Conservation (phyloP, 2,113 vertebrate species). For the Tiliqua scincoides region DNA sequence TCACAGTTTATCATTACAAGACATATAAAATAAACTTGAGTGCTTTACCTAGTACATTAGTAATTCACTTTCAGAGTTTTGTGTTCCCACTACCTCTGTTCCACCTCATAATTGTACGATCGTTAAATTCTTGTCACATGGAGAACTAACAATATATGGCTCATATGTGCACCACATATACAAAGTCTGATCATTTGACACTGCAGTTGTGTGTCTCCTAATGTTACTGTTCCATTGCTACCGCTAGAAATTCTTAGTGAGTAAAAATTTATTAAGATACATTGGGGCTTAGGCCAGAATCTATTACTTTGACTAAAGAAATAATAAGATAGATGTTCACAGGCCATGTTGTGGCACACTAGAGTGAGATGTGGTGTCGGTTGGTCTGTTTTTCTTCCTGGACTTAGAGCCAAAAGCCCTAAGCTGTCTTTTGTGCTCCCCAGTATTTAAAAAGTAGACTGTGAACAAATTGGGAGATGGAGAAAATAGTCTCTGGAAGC, state of each 20-base stretch:
- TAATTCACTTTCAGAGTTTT: no score
- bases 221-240: neutral
- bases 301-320: neutral
- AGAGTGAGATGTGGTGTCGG: neutral
- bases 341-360: neutral
- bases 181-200: neutral
- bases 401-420: neutral
- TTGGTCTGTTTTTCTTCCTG: neutral
- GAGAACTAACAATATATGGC: no score
- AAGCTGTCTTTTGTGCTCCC: neutral
- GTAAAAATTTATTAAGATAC: no score
- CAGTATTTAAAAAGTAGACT: neutral
- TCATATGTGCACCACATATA: no score
- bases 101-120: no score
- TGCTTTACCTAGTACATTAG: no score
- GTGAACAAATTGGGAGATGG: neutral
- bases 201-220: neutral
- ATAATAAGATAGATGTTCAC: neutral
- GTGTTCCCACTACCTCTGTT: no score
- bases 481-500: neutral
- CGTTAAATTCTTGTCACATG: no score
- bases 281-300: neutral
- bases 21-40: no score
- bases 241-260: neutral
- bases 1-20: no score